Evolutionary conservation across 2,888 invertebrate genomes (phyloP).

Genomic region (Lepas anatifera): DNA sequence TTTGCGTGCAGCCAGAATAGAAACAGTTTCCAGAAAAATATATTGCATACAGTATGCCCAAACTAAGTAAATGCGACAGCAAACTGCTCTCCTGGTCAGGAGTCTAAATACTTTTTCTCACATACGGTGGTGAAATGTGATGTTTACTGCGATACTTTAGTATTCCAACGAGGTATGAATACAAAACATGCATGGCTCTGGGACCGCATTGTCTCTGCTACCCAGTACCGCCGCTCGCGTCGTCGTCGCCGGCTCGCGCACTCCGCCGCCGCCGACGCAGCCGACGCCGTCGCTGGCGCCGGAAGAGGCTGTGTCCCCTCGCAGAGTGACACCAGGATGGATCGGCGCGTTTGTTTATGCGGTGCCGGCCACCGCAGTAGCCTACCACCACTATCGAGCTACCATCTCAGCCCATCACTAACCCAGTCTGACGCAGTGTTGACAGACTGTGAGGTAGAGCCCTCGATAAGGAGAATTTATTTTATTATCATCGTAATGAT

Average conservation of each 20-base stretch:
- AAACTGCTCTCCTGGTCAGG: no score
- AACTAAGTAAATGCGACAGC: no score
- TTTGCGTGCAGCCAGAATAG: no score
- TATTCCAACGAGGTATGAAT: no score
- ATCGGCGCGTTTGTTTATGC: not conserved
- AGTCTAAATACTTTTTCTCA: no score
- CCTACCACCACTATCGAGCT: not conserved
- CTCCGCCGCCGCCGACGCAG: not conserved
- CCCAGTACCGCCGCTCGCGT: no score
- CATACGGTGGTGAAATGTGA: no score
- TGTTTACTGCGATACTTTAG: no score
- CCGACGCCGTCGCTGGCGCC: not conserved
- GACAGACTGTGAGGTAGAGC: not conserved
- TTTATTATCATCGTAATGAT: not conserved
- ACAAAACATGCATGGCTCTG: no score
- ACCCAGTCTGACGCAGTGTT: not conserved
- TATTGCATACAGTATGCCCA: no score
- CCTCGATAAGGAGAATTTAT: not conserved
- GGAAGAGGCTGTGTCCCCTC: not conserved
- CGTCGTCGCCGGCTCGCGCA: not conserved
- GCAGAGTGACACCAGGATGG: not conserved
- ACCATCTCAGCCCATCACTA: constrained; percentile 1
- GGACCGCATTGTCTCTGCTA: no score
- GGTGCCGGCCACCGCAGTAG: not conserved
- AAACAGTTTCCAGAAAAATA: no score